These are phyloP conservation scores for Luidia sarsii DNA, from an alignment of 53 echinoderm and acorn worm species.

Conservation along the genomic window DNA sequence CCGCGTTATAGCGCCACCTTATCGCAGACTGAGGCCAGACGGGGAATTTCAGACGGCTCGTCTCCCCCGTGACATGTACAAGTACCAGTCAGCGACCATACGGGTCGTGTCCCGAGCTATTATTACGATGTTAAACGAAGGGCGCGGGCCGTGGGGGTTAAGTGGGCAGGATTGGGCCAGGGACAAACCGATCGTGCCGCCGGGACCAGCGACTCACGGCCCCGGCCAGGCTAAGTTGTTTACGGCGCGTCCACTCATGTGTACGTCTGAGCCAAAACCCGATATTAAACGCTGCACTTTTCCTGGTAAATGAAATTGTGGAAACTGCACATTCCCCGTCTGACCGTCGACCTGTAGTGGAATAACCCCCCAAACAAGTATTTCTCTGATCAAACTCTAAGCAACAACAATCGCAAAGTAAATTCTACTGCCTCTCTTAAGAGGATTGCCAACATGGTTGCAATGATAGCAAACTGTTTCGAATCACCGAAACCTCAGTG, in stretches of 20 bases:
- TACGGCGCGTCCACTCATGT: conserved; percentile 52
- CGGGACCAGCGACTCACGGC: conserved; percentile 19
- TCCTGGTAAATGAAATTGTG: background rate
- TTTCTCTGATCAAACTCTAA: too few species aligned
- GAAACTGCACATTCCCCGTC: conserved; percentile 11
- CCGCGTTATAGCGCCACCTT: too few species aligned
- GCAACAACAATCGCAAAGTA: too few species aligned
- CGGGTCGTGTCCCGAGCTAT: conserved; percentile 9
- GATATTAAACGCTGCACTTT: conserved; percentile 21
- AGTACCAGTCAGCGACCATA: conserved; percentile 11
- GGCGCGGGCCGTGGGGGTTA: conserved; percentile 4
- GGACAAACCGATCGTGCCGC: background rate
- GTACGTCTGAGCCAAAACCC: conserved; percentile 14
- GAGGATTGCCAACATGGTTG: too few species aligned
- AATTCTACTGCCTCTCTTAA: too few species aligned
- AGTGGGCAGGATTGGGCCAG: conserved; percentile 10
- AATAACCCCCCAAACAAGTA: too few species aligned
- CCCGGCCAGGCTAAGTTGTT: conserved; percentile 40
- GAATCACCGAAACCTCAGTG: too few species aligned
- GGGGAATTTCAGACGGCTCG: too few species aligned
- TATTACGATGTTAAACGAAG: conserved; percentile 24
- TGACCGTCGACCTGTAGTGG: too few species aligned
- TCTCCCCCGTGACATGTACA: background rate
- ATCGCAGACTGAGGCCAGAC: too few species aligned
- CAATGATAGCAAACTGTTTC: too few species aligned